These are phyloP conservation scores for Creontiades dilutus DNA, from an alignment of 2,888 invertebrate genomes.

Conservation along the genomic window DNA sequence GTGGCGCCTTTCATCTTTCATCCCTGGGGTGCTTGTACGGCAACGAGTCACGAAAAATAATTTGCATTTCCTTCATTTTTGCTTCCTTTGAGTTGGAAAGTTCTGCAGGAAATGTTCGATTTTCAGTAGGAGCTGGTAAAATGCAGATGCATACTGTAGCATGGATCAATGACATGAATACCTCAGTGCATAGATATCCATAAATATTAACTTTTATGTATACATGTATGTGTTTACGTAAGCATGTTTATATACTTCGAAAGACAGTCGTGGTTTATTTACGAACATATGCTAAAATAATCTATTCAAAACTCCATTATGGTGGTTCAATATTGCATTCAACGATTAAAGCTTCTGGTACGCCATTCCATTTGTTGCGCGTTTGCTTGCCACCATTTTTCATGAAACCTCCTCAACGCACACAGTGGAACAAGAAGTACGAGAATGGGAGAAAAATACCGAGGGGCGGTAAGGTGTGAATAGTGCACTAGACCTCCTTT, in stretches of 20 bases:
- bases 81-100: slow-evolving; percentile 3
- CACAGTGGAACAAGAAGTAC: background rate
- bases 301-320: too few relatives aligned
- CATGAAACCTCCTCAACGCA: background rate
- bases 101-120: background rate
- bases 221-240: too few relatives aligned
- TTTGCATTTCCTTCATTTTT: slow-evolving; percentile 29
- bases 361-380: background rate
- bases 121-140: too few relatives aligned
- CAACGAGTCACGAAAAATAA: background rate
- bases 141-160: too few relatives aligned
- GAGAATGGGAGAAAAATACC: background rate
- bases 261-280: too few relatives aligned
- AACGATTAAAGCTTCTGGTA: too few relatives aligned
- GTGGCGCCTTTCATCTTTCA: slow-evolving; percentile 41
- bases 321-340: too few relatives aligned
- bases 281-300: too few relatives aligned
- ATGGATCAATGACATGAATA: too few relatives aligned
- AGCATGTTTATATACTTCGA: too few relatives aligned
- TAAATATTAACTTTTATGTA: too few relatives aligned
- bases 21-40: background rate
- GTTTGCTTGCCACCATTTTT: background rate
- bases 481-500: background rate
- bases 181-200: too few relatives aligned
- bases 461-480: slow-evolving; percentile 31